These are phyloP conservation scores for Hemicordylus capensis DNA, from an alignment of 2,113 vertebrate genomes.

Conservation along the genomic window DNA sequence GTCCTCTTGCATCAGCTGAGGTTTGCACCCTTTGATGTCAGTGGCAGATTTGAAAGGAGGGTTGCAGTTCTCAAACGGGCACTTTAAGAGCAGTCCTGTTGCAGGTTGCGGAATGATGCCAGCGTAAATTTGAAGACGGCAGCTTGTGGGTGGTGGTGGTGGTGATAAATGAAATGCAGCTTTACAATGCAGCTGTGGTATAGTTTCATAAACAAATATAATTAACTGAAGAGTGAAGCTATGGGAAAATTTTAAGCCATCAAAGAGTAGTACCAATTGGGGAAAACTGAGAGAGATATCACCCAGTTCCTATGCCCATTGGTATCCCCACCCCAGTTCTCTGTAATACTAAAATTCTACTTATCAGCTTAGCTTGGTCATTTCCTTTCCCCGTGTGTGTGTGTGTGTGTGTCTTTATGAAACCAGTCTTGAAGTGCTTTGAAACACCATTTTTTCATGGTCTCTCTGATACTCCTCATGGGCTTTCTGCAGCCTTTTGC, in stretches of 20 bases:
- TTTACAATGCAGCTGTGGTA: conserved; percentile 41
- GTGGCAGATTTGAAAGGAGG: accelerated
- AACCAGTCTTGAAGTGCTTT: conserved; percentile 59
- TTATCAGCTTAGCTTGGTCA: neutral
- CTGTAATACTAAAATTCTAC: conserved; percentile 20
- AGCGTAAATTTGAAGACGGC: neutral
- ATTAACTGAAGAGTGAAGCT: conserved; percentile 40
- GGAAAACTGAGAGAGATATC: conserved; percentile 40
- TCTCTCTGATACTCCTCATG: conserved; percentile 79
- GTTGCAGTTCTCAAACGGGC: neutral
- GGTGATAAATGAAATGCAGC: neutral
- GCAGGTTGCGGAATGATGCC: neutral
- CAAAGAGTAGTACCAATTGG: conserved; percentile 45
- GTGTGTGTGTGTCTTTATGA: conserved; percentile 33
- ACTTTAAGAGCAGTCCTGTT: neutral
- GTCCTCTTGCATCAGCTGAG: neutral
- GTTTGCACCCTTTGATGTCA: neutral
- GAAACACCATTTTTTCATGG: conserved; percentile 67
- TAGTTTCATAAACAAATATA: conserved; percentile 48
- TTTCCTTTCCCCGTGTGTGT: neutral
- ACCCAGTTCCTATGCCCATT: conserved; percentile 3
- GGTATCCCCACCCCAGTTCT: neutral
- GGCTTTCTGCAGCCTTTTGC: conserved; percentile 73
- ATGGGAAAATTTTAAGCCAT: conserved; percentile 60
- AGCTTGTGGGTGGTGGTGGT: accelerated